Conservation (phyloP, 53 echinoderm and acorn worm genomes). For the Holothuria scabra region DNA sequence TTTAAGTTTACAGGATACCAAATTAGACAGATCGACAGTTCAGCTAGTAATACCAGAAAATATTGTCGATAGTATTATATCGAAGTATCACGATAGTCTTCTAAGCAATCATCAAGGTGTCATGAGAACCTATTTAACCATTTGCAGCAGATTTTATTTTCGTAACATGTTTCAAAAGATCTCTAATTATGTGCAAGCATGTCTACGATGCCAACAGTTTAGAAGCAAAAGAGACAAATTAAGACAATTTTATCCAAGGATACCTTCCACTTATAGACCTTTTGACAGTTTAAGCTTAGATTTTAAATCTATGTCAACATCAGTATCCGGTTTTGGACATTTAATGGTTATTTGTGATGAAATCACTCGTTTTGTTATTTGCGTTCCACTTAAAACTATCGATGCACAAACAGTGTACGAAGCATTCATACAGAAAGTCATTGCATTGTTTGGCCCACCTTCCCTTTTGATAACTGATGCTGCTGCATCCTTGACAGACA, state of each 20-base stretch:
- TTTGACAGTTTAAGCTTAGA: conserved; percentile 29
- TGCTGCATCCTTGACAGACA: too few relatives aligned
- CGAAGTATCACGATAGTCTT: background rate
- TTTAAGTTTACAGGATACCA: conserved; percentile 10
- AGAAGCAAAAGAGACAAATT: background rate
- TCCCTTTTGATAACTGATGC: too few relatives aligned
- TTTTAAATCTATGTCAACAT: conserved; percentile 31
- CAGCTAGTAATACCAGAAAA: conserved; percentile 26
- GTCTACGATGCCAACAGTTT: background rate
- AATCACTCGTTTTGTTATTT: conserved; percentile 1
- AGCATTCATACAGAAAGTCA: background rate
- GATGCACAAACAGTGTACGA: background rate
- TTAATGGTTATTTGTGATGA: conserved; percentile 47
- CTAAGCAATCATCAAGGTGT: conserved; percentile 33
- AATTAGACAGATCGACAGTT: background rate
- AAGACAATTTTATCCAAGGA: conserved; percentile 9
- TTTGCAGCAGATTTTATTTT: background rate
- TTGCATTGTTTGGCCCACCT: background rate
- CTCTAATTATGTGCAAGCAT: background rate
- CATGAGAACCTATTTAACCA: conserved; percentile 21
- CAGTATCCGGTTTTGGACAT: conserved; percentile 7
- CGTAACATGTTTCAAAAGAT: too few relatives aligned
- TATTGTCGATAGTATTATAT: conserved; percentile 7
- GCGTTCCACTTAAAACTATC: too few relatives aligned
- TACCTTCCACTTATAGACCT: conserved; percentile 15